Base-by-base conservation (phyloP, 2,888 invertebrate genomes). In the Suillia variegata region DNA sequence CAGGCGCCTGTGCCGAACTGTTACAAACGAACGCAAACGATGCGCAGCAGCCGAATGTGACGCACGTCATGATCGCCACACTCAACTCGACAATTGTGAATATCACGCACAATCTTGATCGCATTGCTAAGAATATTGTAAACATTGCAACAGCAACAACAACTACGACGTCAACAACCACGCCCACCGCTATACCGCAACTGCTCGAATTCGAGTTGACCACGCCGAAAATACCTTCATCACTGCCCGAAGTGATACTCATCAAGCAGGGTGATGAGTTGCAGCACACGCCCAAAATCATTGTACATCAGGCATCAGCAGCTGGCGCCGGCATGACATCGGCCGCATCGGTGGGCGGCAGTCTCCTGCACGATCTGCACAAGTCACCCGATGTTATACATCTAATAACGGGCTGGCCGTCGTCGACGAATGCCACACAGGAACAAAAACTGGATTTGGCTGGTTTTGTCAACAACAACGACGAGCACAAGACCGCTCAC, bases 71-170 rank as follows among this genome's bases (percentile, higher is more conserved):
- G 67, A 77, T 81, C 15, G 76, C 78, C 54, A 78, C 79, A 0
- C 70, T 81, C 0, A 81, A 81, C 61, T 80, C 79, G 1, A 81
- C 81, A 1, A 80, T 81, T 52, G 76, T 69, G 1, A 80, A 82
- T 50, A 75, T 80, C 13, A 80, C 80, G 3, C 75, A 80, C 26
- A 80, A 80, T 50, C 71, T 80, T 2, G 76, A 79, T 61, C 76
- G 70, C 13, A 71, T 79, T 54, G 76, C 79, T 0, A 75, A 75
- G 47, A 75, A 76, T 49, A 74, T 81, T 51, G 77, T 70, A 18
- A 70, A 67, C 47, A 72, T 76, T 24, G 65, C 67, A n/a, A 63
- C 68, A 0, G 59, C 56, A 38, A 62, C 59, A 15, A 62, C 62
- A 0, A 48, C 56, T 21, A 64, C 45, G 24, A 58, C 26, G 60